Evolutionary conservation across 2,797 vertebrate genomes (phyloP).

Genomic region (Rhyacichthys aspro): DNA sequence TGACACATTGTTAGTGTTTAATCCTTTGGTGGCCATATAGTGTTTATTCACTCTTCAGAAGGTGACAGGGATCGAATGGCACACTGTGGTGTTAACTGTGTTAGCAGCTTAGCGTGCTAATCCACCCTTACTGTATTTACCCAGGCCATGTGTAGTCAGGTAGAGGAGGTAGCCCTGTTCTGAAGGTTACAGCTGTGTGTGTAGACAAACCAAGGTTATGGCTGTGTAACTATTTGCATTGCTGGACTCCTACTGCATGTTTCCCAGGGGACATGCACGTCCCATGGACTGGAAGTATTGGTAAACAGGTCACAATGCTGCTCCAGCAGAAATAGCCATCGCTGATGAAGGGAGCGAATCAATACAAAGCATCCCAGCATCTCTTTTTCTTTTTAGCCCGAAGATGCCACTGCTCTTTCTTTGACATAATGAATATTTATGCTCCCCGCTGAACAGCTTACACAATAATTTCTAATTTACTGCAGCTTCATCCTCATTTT

Average conservation of each 20-base stretch:
- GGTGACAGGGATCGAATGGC: constrained; percentile 44
- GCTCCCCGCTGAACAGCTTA: constrained; percentile 36
- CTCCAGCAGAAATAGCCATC: constrained; percentile 46
- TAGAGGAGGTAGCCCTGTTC: constrained; percentile 25
- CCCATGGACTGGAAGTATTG: constrained; percentile 47
- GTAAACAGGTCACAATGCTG: constrained; percentile 59
- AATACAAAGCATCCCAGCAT: constrained; percentile 50
- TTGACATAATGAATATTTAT: constrained; percentile 57
- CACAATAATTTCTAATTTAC: constrained; percentile 26
- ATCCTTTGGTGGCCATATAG: constrained; percentile 44
- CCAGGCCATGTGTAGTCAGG: constrained; percentile 17
- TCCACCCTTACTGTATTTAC: constrained; percentile 68
- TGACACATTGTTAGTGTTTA: constrained; percentile 29
- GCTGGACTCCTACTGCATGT: constrained; percentile 38
- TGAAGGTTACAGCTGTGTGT: constrained; percentile 59
- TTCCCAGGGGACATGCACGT: constrained; percentile 49
- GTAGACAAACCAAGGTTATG: constrained; percentile 26
- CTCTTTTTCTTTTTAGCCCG: constrained; percentile 29
- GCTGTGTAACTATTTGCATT: constrained; percentile 73
- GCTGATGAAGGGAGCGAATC: constrained; percentile 60
- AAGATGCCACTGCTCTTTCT: constrained; percentile 25
- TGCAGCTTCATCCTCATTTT: constrained; percentile 39
- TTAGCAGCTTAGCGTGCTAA: constrained; percentile 58
- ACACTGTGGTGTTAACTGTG: constrained; percentile 57
- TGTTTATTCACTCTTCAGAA: constrained; percentile 29